A percentile compares a stretch with the other conserved stretches of the same genome.
Evolutionary conservation across 1,140 invertebrate species (phyloP).

Genomic region (Leptestheria dahalacensis): DNA sequence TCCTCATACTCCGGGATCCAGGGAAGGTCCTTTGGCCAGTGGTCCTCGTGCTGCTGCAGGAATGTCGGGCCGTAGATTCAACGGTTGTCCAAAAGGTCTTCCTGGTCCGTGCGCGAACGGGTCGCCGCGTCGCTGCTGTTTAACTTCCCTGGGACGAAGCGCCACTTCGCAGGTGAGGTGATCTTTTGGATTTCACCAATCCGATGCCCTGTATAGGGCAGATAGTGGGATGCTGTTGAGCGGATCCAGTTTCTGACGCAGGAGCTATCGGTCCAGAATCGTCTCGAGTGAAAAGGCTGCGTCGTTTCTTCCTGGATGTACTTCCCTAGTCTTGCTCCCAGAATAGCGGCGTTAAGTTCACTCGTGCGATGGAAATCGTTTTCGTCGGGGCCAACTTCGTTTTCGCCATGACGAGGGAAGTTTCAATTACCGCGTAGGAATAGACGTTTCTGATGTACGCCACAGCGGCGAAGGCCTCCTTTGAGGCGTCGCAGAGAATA

Average conservation of each 20-base stretch:
- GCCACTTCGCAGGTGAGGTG: conserved; percentile 2
- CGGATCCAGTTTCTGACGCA: conserved; percentile 9
- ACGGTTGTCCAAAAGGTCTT: not conserved
- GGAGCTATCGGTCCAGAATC: conserved; percentile 16
- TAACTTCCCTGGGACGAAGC: conserved; percentile 1
- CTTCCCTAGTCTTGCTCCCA: conserved; percentile 24
- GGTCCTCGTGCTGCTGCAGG: not conserved
- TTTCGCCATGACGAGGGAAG: conserved; percentile 24
- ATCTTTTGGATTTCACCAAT: no score
- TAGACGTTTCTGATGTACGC: conserved; percentile 18
- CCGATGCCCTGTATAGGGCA: not conserved
- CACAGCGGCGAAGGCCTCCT: conserved; percentile 21
- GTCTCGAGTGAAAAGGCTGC: not conserved
- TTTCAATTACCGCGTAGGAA: not conserved
- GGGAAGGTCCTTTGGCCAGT: not conserved
- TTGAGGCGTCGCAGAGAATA: conserved; percentile 23
- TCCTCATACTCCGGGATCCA: not conserved
- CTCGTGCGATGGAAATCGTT: conserved; percentile 28
- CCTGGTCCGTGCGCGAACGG: not conserved
- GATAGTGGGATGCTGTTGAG: conserved; percentile 7
- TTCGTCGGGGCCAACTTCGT: conserved; percentile 31
- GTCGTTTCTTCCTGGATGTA: conserved; percentile 6
- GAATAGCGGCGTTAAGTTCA: conserved; percentile 31
- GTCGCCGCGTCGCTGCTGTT: conserved; percentile 1
- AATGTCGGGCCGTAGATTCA: conserved; percentile 1